phyloP scores from a whole-genome alignment of 2,797 vertebrate genomes.

The Crocodylus rhombifer region DNA sequence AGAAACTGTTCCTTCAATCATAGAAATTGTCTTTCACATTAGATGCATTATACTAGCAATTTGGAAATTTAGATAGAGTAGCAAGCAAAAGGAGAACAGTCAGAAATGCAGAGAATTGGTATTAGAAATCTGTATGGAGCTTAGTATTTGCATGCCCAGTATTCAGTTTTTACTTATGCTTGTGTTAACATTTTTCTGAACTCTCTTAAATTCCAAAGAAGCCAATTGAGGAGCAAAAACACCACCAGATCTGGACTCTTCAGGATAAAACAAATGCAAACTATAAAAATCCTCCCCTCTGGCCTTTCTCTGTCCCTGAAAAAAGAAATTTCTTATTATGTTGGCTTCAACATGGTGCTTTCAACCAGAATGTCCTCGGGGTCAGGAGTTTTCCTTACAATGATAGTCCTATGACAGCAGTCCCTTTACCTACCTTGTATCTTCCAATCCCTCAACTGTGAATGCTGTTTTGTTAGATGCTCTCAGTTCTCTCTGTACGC shows the following conservation, averaged over 20 bases:
- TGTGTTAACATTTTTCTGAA: slow-evolving; percentile 25
- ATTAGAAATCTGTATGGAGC: slow-evolving; percentile 52
- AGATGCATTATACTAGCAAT: slow-evolving; percentile 72
- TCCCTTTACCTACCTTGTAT: no score
- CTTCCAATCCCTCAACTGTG: not conserved
- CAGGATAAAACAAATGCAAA: not conserved
- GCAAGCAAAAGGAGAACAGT: slow-evolving; percentile 65
- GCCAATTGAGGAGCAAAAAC: not conserved
- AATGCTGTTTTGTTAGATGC: not conserved
- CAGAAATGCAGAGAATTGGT: slow-evolving; percentile 68
- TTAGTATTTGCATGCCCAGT: slow-evolving; percentile 31
- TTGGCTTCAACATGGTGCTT: not conserved
- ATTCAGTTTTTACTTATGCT: slow-evolving; percentile 16
- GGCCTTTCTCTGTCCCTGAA: not conserved
- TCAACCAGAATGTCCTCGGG: fast-evolving
- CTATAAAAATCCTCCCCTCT: not conserved
- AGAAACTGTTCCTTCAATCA: slow-evolving; percentile 55
- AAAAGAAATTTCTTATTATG: fast-evolving
- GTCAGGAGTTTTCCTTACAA: not conserved
- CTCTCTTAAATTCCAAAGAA: fast-evolving
- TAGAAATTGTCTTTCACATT: slow-evolving; percentile 66
- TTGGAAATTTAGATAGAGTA: slow-evolving; percentile 71
- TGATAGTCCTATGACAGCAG: no score
- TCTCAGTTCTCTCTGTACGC: fast-evolving
- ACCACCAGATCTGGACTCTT: not conserved